Conservation (phyloP, 2,797 vertebrate species). For the Cossypha caffra region DNA sequence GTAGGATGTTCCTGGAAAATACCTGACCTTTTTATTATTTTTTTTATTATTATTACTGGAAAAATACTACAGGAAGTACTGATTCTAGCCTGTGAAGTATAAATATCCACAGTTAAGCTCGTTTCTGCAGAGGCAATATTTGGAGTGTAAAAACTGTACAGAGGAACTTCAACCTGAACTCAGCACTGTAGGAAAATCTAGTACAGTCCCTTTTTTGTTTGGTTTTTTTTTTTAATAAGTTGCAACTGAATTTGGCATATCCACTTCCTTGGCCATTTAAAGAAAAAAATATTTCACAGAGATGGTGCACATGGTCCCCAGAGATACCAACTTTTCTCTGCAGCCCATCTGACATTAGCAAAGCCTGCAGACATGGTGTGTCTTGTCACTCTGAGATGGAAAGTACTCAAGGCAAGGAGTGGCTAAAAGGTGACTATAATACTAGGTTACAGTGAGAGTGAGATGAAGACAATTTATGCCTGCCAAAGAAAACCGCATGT, state of each 20-base stretch:
- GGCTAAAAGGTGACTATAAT: background rate
- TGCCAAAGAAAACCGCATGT: background rate
- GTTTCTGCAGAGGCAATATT: background rate
- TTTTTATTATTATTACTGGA: background rate
- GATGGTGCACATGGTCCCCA: background rate
- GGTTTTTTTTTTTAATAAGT: background rate
- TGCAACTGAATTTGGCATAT: background rate
- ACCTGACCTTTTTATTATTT: background rate
- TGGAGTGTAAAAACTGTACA: background rate
- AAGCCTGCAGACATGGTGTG: background rate
- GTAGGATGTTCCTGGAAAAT: slow-evolving; percentile 29
- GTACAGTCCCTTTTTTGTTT: background rate
- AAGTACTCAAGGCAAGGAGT: background rate
- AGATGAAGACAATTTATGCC: background rate
- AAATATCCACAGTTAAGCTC: background rate
- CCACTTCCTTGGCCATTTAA: background rate
- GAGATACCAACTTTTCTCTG: background rate
- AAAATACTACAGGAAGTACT: slow-evolving; percentile 34
- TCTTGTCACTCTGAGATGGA: background rate
- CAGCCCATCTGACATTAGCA: background rate
- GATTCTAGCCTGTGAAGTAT: slow-evolving; percentile 6
- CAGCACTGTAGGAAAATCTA: background rate
- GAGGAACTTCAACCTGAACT: background rate
- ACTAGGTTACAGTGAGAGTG: background rate
- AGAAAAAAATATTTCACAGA: background rate